Evolutionary conservation across 2,888 invertebrate genomes (phyloP).

Genomic region (Heliconius ismenius): DNA sequence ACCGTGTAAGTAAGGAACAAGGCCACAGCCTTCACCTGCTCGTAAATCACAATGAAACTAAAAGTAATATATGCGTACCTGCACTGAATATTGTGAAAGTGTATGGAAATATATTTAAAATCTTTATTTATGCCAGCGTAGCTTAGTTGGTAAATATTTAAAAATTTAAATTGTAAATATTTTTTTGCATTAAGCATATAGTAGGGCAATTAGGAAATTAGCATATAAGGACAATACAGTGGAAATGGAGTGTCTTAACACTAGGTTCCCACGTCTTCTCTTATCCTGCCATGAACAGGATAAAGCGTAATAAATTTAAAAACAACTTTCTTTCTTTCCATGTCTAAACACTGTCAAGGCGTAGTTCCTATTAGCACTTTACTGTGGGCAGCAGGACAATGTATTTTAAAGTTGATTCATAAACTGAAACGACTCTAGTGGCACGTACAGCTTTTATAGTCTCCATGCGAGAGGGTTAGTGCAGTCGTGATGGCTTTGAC

Average conservation of each 20-base stretch:
- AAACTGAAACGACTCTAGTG: slow-evolving; percentile 26
- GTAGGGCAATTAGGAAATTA: too few relatives aligned
- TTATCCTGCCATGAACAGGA: too few relatives aligned
- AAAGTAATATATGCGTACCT: slow-evolving; percentile 17
- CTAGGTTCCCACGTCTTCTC: too few relatives aligned
- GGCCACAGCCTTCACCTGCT: slow-evolving; percentile 27
- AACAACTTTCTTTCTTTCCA: not conserved
- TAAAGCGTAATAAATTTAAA: too few relatives aligned
- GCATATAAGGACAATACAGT: too few relatives aligned
- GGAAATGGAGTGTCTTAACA: too few relatives aligned
- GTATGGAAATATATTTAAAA: slow-evolving; percentile 5
- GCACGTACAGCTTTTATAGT: slow-evolving; percentile 34
- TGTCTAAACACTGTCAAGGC: slow-evolving; percentile 9
- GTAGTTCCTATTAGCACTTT: slow-evolving; percentile 19
- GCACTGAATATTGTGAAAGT: slow-evolving; percentile 4
- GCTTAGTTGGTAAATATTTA: not conserved
- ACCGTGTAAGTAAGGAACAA: slow-evolving; percentile 19
- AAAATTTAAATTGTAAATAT: not conserved
- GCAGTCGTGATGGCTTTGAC: slow-evolving; percentile 16
- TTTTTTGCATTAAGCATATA: not conserved
- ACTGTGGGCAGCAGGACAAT: slow-evolving; percentile 26
- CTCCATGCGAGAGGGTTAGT: slow-evolving; percentile 23
- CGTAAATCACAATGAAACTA: slow-evolving; percentile 13
- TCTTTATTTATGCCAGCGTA: not conserved
- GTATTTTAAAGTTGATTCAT: slow-evolving; percentile 36